A percentile compares a stretch with the other conserved stretches of the same genome.
phyloP scores from a whole-genome alignment of 2,113 vertebrate species.

The Salvator merianae region DNA sequence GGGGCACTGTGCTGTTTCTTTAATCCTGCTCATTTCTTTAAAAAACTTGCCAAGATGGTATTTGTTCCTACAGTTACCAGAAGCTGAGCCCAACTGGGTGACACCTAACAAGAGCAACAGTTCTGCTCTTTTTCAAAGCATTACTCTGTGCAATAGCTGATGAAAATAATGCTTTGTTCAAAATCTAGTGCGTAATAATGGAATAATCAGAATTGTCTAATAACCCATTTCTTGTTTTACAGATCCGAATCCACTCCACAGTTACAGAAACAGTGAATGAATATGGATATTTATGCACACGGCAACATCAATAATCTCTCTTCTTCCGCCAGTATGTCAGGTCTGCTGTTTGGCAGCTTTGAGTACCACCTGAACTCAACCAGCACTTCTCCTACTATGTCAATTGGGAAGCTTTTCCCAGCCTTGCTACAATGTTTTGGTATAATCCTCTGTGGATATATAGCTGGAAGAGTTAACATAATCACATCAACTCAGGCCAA shows the following conservation, averaged over 20 bases:
- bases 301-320: conserved; percentile 63
- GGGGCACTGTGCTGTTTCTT: no score
- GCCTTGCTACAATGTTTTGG: conserved; percentile 96
- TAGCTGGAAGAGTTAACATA: conserved; percentile 89
- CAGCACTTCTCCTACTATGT: conserved; percentile 80
- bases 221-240: conserved; percentile 54
- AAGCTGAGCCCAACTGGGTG: no score
- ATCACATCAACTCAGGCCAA: conserved; percentile 92
- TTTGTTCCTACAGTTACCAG: no score
- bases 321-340: conserved; percentile 62
- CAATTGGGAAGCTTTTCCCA: conserved; percentile 91
- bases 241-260: conserved; percentile 59
- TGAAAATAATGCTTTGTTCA: no score
- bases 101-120: no score
- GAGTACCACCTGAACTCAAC: conserved; percentile 64
- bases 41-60: no score
- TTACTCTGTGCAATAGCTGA: no score
- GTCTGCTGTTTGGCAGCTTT: conserved; percentile 53
- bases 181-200: no score
- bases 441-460: conserved; percentile 94
- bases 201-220: neutral
- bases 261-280: conserved; percentile 58
- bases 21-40: no score
- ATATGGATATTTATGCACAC: conserved; percentile 72
- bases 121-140: no score